A percentile compares a stretch with the other conserved stretches of the same genome.
phyloP scores from a whole-genome alignment of 2,888 invertebrate genomes.

The Coleophora deauratella region DNA sequence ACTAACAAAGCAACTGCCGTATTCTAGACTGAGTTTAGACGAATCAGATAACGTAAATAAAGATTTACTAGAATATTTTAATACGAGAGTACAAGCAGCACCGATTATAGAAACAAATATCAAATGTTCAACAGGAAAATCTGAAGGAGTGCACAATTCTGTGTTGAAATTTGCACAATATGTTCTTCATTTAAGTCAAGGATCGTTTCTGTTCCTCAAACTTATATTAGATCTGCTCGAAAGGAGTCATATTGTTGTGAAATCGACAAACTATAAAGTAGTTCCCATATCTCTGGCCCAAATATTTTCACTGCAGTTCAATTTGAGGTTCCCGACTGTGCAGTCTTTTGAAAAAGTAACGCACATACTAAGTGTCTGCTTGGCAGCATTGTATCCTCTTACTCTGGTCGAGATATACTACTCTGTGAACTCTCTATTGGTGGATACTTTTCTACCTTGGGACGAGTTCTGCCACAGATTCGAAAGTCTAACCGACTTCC shows the following conservation, averaged over 20 bases:
- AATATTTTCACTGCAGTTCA: slow-evolving; percentile 93
- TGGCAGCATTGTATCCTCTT: slow-evolving; percentile 93
- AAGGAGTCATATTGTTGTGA: slow-evolving; percentile 91
- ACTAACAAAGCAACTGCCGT: slow-evolving; percentile 87
- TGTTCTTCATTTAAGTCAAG: slow-evolving; percentile 86
- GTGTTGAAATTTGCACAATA: slow-evolving; percentile 90
- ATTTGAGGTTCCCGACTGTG: slow-evolving; percentile 91
- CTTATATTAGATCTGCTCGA: slow-evolving; percentile 93
- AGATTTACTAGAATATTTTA: slow-evolving; percentile 91
- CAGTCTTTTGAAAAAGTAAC: slow-evolving; percentile 93
- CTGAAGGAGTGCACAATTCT: slow-evolving; percentile 77
- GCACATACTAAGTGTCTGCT: slow-evolving; percentile 90
- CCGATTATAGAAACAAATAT: slow-evolving; percentile 90
- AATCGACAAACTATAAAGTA: slow-evolving; percentile 95
- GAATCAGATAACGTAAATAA: slow-evolving; percentile 86
- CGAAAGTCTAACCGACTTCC: slow-evolving; percentile 87
- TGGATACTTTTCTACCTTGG: slow-evolving; percentile 88
- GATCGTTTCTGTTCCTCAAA: slow-evolving; percentile 94
- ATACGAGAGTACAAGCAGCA: slow-evolving; percentile 85
- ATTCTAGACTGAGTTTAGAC: slow-evolving; percentile 84
- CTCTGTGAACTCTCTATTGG: slow-evolving; percentile 90
- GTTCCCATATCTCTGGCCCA: slow-evolving; percentile 91
- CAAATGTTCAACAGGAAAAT: slow-evolving; percentile 77
- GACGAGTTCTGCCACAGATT: slow-evolving; percentile 93
- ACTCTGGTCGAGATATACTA: slow-evolving; percentile 94